Conservation (phyloP, 2,113 vertebrate species). For the Neolamprologus sp. region DNA sequence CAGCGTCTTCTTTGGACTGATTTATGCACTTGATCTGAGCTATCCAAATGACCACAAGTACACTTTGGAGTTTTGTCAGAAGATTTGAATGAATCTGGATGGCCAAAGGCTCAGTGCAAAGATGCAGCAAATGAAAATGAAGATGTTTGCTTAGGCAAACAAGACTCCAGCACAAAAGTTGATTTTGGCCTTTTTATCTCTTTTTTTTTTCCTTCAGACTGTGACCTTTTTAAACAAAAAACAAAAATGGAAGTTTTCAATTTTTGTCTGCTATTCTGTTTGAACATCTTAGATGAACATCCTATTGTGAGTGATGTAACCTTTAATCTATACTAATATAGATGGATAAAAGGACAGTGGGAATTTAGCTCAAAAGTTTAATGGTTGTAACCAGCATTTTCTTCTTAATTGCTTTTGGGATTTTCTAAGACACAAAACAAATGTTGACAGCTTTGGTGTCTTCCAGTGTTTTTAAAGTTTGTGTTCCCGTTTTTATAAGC, state of each 20-base stretch:
- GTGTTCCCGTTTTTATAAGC: not conserved
- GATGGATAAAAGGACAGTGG: rapidly evolving
- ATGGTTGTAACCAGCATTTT: not conserved
- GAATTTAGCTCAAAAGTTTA: not conserved
- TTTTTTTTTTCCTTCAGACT: not conserved
- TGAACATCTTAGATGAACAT: not conserved
- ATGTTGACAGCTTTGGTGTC: not conserved
- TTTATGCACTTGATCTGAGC: too few relatives aligned
- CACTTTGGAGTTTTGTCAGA: too few relatives aligned
- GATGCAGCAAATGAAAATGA: too few relatives aligned
- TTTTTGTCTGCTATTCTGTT: not conserved
- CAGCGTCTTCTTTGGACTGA: too few relatives aligned
- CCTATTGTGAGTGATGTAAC: not conserved
- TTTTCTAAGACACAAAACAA: not conserved
- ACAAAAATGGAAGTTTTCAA: not conserved
- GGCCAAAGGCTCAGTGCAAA: rapidly evolving
- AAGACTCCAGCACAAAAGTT: too few relatives aligned
- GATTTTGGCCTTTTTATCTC: too few relatives aligned
- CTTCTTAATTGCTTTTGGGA: rapidly evolving
- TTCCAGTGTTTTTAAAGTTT: not conserved
- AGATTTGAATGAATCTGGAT: too few relatives aligned
- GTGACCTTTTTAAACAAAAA: not conserved
- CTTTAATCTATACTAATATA: not conserved
- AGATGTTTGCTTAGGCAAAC: too few relatives aligned
- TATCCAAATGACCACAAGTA: too few relatives aligned